Percentiles rank a stretch among this genome's conserved stretches.
Conservation (phyloP, 2,888 invertebrate species). For the Tetranychus truncatus region DNA sequence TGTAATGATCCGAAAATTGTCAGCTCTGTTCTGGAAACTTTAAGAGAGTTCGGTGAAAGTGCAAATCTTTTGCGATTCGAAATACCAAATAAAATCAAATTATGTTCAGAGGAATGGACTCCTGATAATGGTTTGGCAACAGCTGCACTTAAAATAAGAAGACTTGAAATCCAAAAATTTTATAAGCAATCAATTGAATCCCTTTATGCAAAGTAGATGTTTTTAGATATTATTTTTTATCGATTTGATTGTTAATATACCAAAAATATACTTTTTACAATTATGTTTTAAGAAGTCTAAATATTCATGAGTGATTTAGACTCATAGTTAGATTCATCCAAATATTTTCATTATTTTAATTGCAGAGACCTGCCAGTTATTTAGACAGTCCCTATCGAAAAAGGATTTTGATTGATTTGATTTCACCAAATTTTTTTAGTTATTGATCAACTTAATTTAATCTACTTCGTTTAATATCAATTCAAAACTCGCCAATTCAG, state of each 20-base stretch:
- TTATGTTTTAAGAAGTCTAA: no score
- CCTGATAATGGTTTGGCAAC: conserved; percentile 40
- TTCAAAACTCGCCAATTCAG: no score
- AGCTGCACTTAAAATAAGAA: conserved; percentile 39
- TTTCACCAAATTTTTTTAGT: no score
- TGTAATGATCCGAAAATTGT: conserved; percentile 42
- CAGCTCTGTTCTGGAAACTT: conserved; percentile 59
- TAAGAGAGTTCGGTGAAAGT: conserved; percentile 52
- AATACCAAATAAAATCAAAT: conserved; percentile 35
- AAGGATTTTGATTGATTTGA: no score
- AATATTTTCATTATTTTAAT: no score
- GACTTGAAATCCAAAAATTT: conserved; percentile 36
- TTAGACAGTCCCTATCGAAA: no score
- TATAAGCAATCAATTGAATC: conserved; percentile 36
- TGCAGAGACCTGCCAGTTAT: no score
- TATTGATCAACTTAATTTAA: no score
- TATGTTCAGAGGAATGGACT: conserved; percentile 38
- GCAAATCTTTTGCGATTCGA: conserved; percentile 28
- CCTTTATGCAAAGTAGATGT: conserved; percentile 23
- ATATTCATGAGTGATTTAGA: background rate
- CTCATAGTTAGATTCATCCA: background rate
- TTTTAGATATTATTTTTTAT: background rate
- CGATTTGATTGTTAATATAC: background rate
- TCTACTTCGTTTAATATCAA: no score
- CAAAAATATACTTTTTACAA: no score